Conservation (phyloP, 2,888 invertebrate species). For the Tortricodes alternella region DNA sequence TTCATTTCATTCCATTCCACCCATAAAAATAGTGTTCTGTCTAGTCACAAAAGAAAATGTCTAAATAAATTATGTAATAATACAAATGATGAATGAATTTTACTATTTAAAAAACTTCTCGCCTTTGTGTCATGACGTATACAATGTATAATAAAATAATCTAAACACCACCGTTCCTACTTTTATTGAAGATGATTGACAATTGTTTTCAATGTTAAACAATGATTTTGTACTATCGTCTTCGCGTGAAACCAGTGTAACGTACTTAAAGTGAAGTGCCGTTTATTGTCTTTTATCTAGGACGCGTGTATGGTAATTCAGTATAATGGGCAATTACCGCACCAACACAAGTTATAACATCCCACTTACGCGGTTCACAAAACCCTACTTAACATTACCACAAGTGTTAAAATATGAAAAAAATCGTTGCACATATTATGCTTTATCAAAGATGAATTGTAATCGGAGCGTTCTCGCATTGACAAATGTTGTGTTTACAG, state of each 20-base stretch:
- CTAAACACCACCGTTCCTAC: no score
- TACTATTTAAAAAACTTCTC: no score
- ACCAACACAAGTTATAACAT: not conserved
- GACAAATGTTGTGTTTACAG: not conserved
- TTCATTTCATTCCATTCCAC: no score
- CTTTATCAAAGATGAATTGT: not conserved
- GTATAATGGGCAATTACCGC: slow-evolving; percentile 26
- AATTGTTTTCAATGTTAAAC: no score
- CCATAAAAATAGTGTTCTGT: no score
- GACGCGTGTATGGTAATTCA: slow-evolving; percentile 20
- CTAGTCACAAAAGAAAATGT: no score
- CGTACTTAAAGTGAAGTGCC: slow-evolving; percentile 6
- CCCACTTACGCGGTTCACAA: not conserved
- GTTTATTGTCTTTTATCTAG: slow-evolving; percentile 23
- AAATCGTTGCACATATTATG: not conserved
- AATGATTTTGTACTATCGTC: not conserved
- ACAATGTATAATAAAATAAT: no score
- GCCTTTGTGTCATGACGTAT: no score
- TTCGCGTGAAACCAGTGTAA: not conserved
- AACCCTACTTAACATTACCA: not conserved
- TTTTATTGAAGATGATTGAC: no score
- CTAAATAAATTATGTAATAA: no score
- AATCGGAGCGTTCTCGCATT: not conserved
- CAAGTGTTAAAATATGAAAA: not conserved
- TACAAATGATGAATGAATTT: no score